Evolutionary conservation across 2,797 vertebrate genomes (phyloP).

Genomic region (Karalla daura): DNA sequence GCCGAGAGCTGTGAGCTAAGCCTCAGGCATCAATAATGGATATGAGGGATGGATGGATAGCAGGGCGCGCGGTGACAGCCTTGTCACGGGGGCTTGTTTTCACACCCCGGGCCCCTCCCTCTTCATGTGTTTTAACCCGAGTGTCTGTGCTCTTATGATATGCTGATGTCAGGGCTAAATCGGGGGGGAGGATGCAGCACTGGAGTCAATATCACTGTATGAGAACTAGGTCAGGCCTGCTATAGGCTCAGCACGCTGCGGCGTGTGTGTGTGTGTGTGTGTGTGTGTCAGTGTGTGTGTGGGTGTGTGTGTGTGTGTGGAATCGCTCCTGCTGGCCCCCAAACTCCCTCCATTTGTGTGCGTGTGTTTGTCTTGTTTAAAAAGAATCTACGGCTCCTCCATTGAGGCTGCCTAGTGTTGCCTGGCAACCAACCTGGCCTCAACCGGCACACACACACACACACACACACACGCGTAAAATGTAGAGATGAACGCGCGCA

Average conservation of each 20-base stretch:
- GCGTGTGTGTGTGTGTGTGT: conserved; percentile 30
- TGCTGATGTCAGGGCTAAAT: conserved; percentile 55
- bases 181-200: conserved; percentile 48
- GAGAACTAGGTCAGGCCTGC: conserved; percentile 76
- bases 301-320: conserved; percentile 25
- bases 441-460: conserved; percentile 62
- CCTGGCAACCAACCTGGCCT: conserved; percentile 79
- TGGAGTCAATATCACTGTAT: conserved; percentile 54
- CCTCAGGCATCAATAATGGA: conserved; percentile 83
- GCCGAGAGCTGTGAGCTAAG: conserved; percentile 78
- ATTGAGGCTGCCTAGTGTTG: conserved; percentile 72
- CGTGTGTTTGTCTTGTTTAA: conserved; percentile 64
- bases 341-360: conserved; percentile 33
- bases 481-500: conserved; percentile 13
- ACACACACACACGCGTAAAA: no score
- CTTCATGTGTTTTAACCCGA: conserved; percentile 17
- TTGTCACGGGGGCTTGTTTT: conserved; percentile 60
- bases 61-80: conserved; percentile 58
- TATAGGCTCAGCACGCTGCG: conserved; percentile 60
- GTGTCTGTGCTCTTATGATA: conserved; percentile 22
- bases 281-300: conserved; percentile 19
- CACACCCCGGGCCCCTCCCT: conserved; percentile 43
- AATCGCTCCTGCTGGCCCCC: conserved; percentile 40
- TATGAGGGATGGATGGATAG: conserved; percentile 69
- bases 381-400: conserved; percentile 58